Percentiles rank a stretch among this genome's conserved stretches.
Conservation (phyloP, 2,797 vertebrate species). For the Spinus pinus region DNA sequence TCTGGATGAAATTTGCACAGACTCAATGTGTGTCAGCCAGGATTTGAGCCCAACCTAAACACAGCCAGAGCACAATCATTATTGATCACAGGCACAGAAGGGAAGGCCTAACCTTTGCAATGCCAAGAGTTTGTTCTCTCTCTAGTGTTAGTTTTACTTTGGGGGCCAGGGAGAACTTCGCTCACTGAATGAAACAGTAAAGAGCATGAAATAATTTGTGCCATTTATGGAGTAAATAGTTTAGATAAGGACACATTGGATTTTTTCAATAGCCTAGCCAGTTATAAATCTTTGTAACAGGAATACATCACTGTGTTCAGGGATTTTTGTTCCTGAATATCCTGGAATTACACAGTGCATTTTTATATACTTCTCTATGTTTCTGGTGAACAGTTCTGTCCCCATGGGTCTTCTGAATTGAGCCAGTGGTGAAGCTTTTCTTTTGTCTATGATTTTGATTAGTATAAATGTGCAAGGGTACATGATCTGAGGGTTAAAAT, state of each 20-base stretch:
- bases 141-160: background rate
- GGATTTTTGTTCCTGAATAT: background rate
- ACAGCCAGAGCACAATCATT: accelerated
- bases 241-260: background rate
- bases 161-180: accelerated
- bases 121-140: background rate
- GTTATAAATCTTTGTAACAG: background rate
- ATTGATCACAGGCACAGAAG: background rate
- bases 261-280: background rate
- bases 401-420: background rate
- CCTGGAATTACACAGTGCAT: background rate
- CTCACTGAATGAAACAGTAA: background rate
- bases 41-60: background rate
- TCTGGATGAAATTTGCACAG: background rate
- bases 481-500: background rate
- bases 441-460: background rate
- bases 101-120: background rate
- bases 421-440: background rate
- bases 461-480: background rate
- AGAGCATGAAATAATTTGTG: background rate
- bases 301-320: background rate
- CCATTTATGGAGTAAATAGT: background rate
- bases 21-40: background rate
- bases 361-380: background rate
- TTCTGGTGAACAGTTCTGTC: background rate